Conservation (phyloP, 2,113 vertebrate genomes). For the Apteryx owenii region DNA sequence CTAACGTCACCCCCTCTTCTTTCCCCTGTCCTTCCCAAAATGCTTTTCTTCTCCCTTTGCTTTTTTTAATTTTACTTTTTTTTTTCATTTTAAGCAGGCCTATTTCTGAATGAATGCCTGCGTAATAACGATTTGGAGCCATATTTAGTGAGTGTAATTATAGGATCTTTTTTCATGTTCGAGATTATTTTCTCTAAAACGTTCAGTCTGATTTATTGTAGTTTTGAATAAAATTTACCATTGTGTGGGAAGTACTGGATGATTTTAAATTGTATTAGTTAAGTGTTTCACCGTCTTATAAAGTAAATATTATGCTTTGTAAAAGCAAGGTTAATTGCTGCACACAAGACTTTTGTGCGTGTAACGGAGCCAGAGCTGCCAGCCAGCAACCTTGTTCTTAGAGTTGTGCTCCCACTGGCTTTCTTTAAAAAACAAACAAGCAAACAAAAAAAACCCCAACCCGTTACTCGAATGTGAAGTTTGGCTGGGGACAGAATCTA, state of each 20-base stretch:
- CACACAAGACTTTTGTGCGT: not conserved
- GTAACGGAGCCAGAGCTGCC: not conserved
- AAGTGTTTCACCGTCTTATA: not conserved
- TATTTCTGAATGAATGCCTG: not conserved
- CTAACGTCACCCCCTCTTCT: not conserved
- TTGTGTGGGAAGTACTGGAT: not conserved
- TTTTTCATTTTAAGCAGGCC: not conserved
- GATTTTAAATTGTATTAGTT: not conserved
- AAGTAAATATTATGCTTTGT: not conserved
- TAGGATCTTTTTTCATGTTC: constrained; percentile 30
- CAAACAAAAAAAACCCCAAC: too few species aligned
- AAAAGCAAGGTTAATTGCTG: not conserved
- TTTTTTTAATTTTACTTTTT: not conserved
- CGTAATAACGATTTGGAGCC: constrained; percentile 29
- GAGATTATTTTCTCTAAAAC: constrained; percentile 3
- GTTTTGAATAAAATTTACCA: not conserved
- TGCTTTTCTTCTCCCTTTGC: not conserved
- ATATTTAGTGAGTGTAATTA: constrained; percentile 31
- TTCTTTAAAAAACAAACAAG: not conserved
- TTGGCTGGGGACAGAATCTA: not conserved
- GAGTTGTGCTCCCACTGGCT: not conserved
- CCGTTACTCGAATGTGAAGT: not conserved
- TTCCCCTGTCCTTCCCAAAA: constrained; percentile 1
- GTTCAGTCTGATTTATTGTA: not conserved
- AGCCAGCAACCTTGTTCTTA: not conserved